Evolutionary conservation across 2,113 vertebrate species (phyloP).

Genomic region (Oriolus oriolus): DNA sequence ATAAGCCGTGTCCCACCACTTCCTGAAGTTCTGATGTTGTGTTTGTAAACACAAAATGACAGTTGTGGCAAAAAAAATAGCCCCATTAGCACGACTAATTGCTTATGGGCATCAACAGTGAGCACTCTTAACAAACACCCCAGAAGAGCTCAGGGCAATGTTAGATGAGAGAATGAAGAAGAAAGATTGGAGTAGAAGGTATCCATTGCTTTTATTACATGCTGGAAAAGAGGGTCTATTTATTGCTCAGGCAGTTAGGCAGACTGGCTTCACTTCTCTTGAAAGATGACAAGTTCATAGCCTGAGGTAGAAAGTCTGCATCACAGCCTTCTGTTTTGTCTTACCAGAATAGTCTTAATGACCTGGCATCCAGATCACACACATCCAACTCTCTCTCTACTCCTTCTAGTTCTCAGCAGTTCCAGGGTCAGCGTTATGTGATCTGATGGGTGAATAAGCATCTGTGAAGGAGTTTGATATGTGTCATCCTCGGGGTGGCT

Average conservation of each 20-base stretch:
- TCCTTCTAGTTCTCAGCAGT: slow-evolving; percentile 32
- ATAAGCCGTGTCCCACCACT: background rate
- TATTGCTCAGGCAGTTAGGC: slow-evolving; percentile 19
- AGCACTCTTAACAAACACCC: background rate
- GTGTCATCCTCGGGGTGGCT: slow-evolving; percentile 24
- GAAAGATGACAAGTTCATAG: slow-evolving; percentile 31
- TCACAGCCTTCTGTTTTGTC: background rate
- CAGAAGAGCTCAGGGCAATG: background rate
- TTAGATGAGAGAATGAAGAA: background rate
- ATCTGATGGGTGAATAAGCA: slow-evolving; percentile 56
- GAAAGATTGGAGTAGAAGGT: background rate
- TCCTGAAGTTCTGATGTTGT: background rate
- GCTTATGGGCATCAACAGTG: background rate
- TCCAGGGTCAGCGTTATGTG: background rate
- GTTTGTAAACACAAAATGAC: background rate
- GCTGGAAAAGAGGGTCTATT: background rate
- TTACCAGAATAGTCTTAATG: slow-evolving; percentile 29
- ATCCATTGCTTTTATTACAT: slow-evolving; percentile 12
- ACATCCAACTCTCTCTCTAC: background rate
- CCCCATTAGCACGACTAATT: background rate
- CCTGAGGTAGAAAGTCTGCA: slow-evolving; percentile 25
- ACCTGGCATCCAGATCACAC: slow-evolving; percentile 19
- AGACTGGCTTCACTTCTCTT: background rate
- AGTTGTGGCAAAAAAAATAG: background rate
- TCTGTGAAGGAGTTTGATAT: slow-evolving; percentile 50